phyloP scores from a whole-genome alignment of 2,888 invertebrate species.

The Malacosoma neustria region DNA sequence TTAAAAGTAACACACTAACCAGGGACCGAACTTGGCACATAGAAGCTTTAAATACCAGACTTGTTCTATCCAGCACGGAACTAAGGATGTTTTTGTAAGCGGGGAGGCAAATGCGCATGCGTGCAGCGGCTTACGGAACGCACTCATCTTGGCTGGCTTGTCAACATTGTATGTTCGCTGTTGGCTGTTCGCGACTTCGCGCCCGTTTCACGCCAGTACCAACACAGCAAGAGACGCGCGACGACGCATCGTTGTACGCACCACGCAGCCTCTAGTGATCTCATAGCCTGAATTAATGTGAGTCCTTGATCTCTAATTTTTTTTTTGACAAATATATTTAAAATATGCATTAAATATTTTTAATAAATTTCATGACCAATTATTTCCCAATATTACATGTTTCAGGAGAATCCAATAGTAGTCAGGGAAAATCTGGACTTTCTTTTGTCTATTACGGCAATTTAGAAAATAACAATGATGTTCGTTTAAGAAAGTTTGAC shows the following conservation, averaged over 20 bases:
- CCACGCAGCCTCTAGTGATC: slow-evolving; percentile 35
- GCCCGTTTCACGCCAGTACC: slow-evolving; percentile 35
- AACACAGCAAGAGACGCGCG: slow-evolving; percentile 37
- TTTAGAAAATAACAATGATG: too few relatives aligned
- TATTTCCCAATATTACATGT: too few relatives aligned
- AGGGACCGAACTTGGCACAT: too few relatives aligned
- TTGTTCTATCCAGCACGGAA: too few relatives aligned
- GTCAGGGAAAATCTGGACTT: too few relatives aligned
- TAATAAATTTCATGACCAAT: too few relatives aligned
- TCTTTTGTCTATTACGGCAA: too few relatives aligned
- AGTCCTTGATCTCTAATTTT: slow-evolving; percentile 25
- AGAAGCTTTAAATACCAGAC: too few relatives aligned
- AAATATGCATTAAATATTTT: too few relatives aligned
- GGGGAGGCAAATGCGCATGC: slow-evolving; percentile 11
- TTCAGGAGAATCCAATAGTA: too few relatives aligned
- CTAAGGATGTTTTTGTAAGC: slow-evolving; percentile 1
- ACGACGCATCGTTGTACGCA: slow-evolving; percentile 22
- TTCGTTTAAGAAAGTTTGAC: too few relatives aligned
- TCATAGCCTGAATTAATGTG: slow-evolving; percentile 36
- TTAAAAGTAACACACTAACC: too few relatives aligned
- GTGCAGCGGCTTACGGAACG: slow-evolving; percentile 5
- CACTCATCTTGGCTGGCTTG: slow-evolving; percentile 24
- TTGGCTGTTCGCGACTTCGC: slow-evolving; percentile 11
- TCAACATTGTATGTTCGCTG: slow-evolving; percentile 29
- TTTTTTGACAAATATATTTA: slow-evolving; percentile 10